These are phyloP conservation scores for Theocolax elegans DNA, from an alignment of 1,140 invertebrate species.

Conservation along the genomic window DNA sequence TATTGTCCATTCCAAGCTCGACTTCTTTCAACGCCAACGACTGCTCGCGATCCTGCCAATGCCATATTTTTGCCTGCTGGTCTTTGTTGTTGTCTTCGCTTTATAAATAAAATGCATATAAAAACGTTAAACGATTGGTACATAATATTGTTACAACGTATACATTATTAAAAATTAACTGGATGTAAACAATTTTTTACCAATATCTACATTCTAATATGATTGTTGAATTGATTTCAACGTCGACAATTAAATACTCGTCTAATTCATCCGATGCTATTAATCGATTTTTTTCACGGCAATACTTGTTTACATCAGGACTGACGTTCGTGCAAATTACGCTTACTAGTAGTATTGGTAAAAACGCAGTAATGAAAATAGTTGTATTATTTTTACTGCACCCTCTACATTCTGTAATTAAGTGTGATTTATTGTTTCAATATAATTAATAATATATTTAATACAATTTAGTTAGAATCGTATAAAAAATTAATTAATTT, in stretches of 20 bases:
- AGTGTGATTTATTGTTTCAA: background rate
- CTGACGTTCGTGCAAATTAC: conserved; percentile 33
- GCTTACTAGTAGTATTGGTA: background rate
- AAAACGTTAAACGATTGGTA: too few relatives aligned
- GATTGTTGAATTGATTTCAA: conserved; percentile 58
- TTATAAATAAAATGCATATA: background rate
- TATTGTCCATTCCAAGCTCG: conserved; percentile 65
- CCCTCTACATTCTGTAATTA: too few relatives aligned
- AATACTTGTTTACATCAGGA: conserved; percentile 52
- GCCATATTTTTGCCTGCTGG: conserved; percentile 67
- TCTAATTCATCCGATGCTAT: conserved; percentile 62
- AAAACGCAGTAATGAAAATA: too few relatives aligned
- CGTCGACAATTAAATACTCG: conserved; percentile 64
- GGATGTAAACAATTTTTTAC: conserved; percentile 47
- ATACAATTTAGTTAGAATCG: too few relatives aligned
- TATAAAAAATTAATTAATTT: too few relatives aligned
- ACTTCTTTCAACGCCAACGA: conserved; percentile 57
- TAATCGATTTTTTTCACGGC: conserved; percentile 62
- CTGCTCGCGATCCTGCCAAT: conserved; percentile 61
- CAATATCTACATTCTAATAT: conserved; percentile 66
- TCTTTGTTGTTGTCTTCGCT: conserved; percentile 15
- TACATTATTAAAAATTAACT: too few relatives aligned
- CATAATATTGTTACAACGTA: too few relatives aligned
- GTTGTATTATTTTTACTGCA: too few relatives aligned
- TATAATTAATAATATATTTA: too few relatives aligned